Conservation (phyloP, 1,140 invertebrate genomes). For the Tetragonula clypearis region DNA sequence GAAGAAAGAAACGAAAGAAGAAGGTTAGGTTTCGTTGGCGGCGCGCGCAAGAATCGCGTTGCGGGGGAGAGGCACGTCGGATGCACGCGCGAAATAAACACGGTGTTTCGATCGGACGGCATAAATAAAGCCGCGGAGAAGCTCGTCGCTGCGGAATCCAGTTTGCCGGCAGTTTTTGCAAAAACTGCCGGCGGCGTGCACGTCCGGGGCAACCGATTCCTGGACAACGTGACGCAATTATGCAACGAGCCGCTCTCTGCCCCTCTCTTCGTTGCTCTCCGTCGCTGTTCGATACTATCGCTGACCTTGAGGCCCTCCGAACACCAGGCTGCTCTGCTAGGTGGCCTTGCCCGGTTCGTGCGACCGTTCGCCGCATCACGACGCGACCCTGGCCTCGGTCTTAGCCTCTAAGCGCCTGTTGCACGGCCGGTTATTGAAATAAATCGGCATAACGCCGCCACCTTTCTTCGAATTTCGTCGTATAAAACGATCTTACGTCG, state of each 20-base stretch:
- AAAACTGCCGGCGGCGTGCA: constrained; percentile 24
- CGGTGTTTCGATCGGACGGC: neutral
- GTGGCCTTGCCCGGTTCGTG: constrained; percentile 16
- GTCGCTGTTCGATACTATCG: constrained; percentile 51
- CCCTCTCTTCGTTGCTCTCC: neutral
- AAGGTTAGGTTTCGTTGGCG: neutral
- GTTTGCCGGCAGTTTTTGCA: constrained; percentile 58
- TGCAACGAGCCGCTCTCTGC: constrained; percentile 50
- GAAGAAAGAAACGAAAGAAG: neutral
- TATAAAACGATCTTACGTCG: constrained; percentile 29
- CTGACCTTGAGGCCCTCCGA: constrained; percentile 62
- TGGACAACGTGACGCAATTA: constrained; percentile 68
- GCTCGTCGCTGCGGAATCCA: constrained; percentile 49
- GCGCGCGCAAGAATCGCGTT: neutral
- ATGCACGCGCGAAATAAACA: constrained; percentile 25
- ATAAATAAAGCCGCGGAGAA: constrained; percentile 2
- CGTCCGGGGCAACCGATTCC: constrained; percentile 55
- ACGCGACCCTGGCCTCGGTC: constrained; percentile 18
- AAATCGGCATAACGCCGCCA: constrained; percentile 23
- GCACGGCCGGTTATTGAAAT: constrained; percentile 31
- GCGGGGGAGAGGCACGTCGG: neutral
- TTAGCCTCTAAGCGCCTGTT: constrained; percentile 12
- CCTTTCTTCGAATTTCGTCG: constrained; percentile 17
- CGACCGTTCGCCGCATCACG: constrained; percentile 40
- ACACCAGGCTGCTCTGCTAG: constrained; percentile 39